Evolutionary conservation across 2,797 vertebrate genomes (phyloP).

Genomic region (Characodon lateralis): DNA sequence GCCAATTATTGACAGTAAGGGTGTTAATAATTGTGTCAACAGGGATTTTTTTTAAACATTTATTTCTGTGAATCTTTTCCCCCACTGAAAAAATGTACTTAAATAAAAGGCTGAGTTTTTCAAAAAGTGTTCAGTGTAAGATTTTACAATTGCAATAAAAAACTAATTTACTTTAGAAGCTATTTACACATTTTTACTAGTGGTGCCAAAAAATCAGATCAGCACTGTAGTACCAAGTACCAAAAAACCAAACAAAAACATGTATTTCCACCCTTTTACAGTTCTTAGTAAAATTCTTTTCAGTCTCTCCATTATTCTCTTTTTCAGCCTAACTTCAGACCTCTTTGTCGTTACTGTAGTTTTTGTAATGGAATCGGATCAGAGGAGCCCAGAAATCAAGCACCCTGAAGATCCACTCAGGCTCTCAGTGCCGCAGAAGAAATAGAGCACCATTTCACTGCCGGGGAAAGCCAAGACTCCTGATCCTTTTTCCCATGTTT

Average conservation of each 20-base stretch:
- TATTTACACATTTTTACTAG: neutral
- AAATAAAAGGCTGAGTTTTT: neutral
- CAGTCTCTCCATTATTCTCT: constrained; percentile 23
- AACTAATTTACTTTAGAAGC: neutral
- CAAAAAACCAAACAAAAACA: neutral
- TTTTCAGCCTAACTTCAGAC: constrained; percentile 45
- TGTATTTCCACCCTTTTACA: constrained; percentile 10
- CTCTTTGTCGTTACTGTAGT: constrained; percentile 28
- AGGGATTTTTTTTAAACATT: no score
- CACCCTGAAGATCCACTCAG: constrained; percentile 43
- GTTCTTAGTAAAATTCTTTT: constrained; percentile 26
- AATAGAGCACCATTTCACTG: constrained; percentile 41
- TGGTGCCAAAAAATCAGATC: neutral
- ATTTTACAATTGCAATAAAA: neutral
- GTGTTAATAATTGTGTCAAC: no score
- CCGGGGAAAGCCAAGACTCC: constrained; percentile 32
- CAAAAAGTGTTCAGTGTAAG: neutral
- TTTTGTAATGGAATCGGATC: constrained; percentile 59
- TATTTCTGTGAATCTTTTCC: neutral
- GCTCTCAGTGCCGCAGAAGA: constrained; percentile 42
- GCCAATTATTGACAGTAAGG: no score
- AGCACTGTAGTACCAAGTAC: neutral
- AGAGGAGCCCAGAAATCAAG: constrained; percentile 54
- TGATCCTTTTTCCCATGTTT: constrained; percentile 19
- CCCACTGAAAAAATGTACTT: neutral